Evolutionary conservation across 2,888 invertebrate genomes (phyloP), one percentile per base, ranked within the genome.

Genomic region (Tetrapedia diversipes): DNA sequence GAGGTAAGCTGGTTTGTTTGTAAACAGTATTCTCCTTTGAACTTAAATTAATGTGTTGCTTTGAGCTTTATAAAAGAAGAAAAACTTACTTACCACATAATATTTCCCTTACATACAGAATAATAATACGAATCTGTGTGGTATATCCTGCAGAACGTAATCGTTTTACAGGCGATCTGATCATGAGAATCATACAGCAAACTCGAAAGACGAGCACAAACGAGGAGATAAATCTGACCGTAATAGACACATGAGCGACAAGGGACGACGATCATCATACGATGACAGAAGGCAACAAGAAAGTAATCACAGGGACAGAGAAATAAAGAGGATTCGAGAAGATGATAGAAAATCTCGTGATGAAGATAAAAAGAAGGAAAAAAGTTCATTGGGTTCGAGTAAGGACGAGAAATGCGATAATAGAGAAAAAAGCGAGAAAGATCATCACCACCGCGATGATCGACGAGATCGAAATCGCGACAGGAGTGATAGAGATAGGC

Each of bases 101-200:
- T 70, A 59, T 66, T 53, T 67, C 69, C 80, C 57, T 70, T 72
- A 78, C 77, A 77, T 78, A 27, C 86, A 87, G 81, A 89, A 87
- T 91, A 91, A 91, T 91, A 91, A 91, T 89, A 88, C 88, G 88
- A 90, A 91, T 91, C 91, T 91, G 91, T 91, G 91, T 91, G 91
- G 91, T 91, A 89, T 89, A 91, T 88, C 91, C 91, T 91, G 91
- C 91, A 92, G 91, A 91, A 91, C 90, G 90, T 92, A 92, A 91
- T 91, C 89, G 87, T 92, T 91, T 92, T 91, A 91, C 91, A 92
- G 91, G 91, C 89, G 89, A 88, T 68, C 87, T 83, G 90, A 90
- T 79, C 83, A 88, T 81, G 90, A 90, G 65, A 88, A 87, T 70
- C 86, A 88, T 68, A 79, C 89, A 61, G 82, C 88, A 61, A 87